Evolutionary conservation across 1,140 invertebrate species (phyloP).

Genomic region (Musca vetustissima): DNA sequence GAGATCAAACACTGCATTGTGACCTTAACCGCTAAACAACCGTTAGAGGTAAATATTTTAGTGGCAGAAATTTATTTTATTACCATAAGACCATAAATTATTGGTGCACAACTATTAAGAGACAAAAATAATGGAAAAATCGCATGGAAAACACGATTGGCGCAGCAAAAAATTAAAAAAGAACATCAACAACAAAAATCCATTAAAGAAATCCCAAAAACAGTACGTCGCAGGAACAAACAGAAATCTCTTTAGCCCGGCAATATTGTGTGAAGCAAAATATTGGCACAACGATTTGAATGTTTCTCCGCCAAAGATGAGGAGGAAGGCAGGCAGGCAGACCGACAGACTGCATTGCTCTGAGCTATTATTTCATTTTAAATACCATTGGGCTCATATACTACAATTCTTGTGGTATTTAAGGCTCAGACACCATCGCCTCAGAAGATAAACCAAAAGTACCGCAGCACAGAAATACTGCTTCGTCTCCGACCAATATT

Average conservation of each 20-base stretch:
- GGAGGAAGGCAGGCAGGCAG: too few relatives aligned
- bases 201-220: slow-evolving; percentile 4
- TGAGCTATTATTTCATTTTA: slow-evolving; percentile 12
- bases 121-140: too few relatives aligned
- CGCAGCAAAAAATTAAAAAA: neutral
- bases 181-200: neutral
- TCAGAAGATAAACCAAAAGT: neutral
- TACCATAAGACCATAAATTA: slow-evolving; percentile 20
- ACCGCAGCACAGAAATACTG: neutral
- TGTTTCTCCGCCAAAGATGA: neutral
- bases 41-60: slow-evolving; percentile 17
- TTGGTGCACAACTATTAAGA: neutral
- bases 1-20: neutral
- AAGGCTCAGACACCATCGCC: too few relatives aligned
- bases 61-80: slow-evolving; percentile 14
- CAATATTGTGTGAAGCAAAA: slow-evolving; percentile 3
- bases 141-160: too few relatives aligned
- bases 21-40: slow-evolving; percentile 18
- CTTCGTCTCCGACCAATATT: too few relatives aligned
- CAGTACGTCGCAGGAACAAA: neutral
- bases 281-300: slow-evolving; percentile 4
- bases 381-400: slow-evolving; percentile 2
- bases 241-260: slow-evolving; percentile 3
- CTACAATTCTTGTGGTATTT: too few relatives aligned
- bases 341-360: neutral